Percentiles rank a stretch among this genome's conserved stretches.
Evolutionary conservation across 2,797 vertebrate species (phyloP).

Genomic region (Amblyraja radiata): DNA sequence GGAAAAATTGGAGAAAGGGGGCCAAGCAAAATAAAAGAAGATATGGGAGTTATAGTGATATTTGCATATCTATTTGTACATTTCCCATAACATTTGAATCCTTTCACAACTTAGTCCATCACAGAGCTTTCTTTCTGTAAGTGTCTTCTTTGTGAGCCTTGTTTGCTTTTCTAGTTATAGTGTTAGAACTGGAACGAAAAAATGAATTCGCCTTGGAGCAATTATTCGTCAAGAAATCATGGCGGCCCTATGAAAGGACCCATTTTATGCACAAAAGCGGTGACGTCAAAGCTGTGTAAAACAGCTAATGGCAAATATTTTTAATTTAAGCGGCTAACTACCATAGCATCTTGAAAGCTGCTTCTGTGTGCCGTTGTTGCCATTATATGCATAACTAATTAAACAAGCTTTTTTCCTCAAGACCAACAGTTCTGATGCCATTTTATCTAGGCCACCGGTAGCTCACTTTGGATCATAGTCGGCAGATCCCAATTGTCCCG

Average conservation of each 20-base stretch:
- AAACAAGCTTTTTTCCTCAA: constrained; percentile 64
- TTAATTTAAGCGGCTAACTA: constrained; percentile 68
- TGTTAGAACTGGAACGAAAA: constrained; percentile 83
- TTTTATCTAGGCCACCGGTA: constrained; percentile 40
- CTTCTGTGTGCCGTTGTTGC: constrained; percentile 63
- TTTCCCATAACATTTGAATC: constrained; percentile 19
- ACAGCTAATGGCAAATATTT: constrained; percentile 57
- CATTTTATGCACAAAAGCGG: constrained; percentile 74
- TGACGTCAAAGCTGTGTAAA: constrained; percentile 84
- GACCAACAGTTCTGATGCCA: constrained; percentile 52
- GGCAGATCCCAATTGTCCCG: not conserved
- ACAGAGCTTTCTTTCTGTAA: not conserved
- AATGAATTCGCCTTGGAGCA: constrained; percentile 79
- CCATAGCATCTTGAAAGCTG: constrained; percentile 60
- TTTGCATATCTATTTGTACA: constrained; percentile 18
- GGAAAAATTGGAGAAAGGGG: not conserved
- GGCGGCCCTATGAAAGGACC: constrained; percentile 71
- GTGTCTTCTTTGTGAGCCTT: constrained; percentile 18
- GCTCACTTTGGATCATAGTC: not conserved
- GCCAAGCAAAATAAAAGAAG: not conserved
- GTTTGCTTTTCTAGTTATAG: constrained; percentile 20
- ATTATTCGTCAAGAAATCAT: constrained; percentile 78
- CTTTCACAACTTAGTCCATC: not conserved
- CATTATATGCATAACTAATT: constrained; percentile 85
- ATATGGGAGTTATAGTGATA: not conserved